A percentile compares a stretch with the other conserved stretches of the same genome.
phyloP scores from a whole-genome alignment of 2,113 vertebrate genomes.

The Rhinichthys klamathensis region DNA sequence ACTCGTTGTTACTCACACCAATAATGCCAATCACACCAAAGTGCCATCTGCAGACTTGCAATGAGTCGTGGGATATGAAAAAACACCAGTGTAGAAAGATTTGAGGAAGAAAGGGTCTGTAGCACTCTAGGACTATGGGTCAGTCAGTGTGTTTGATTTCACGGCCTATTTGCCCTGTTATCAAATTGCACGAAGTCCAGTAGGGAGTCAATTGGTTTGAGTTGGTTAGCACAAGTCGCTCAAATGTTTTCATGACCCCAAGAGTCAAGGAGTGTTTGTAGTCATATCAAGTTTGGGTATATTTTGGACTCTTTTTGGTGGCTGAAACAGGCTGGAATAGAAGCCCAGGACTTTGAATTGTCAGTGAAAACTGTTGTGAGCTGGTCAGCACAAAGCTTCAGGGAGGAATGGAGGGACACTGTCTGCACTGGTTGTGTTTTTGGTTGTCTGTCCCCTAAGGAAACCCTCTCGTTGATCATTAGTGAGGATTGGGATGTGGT shows the following conservation, averaged over 20 bases:
- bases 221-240: not conserved
- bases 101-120: not conserved
- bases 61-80: not conserved
- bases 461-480: constrained; percentile 19
- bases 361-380: not conserved
- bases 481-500: not conserved
- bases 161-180: not conserved
- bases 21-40: constrained; percentile 9
- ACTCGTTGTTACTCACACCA: not conserved
- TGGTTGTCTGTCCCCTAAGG: not conserved
- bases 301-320: not conserved
- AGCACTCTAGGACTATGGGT: not conserved
- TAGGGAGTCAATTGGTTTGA: not conserved
- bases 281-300: not conserved
- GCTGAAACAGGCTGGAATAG: not conserved
- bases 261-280: not conserved
- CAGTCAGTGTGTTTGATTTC: constrained; percentile 4
- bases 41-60: not conserved
- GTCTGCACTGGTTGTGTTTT: not conserved
- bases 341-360: not conserved
- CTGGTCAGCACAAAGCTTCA: not conserved
- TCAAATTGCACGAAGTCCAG: not conserved
- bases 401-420: not conserved
- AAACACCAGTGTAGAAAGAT: not conserved
- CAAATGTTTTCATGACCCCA: not conserved